These are phyloP conservation scores for Hylyphantes graminicola DNA, from an alignment of 1,140 invertebrate species.

Conservation along the genomic window DNA sequence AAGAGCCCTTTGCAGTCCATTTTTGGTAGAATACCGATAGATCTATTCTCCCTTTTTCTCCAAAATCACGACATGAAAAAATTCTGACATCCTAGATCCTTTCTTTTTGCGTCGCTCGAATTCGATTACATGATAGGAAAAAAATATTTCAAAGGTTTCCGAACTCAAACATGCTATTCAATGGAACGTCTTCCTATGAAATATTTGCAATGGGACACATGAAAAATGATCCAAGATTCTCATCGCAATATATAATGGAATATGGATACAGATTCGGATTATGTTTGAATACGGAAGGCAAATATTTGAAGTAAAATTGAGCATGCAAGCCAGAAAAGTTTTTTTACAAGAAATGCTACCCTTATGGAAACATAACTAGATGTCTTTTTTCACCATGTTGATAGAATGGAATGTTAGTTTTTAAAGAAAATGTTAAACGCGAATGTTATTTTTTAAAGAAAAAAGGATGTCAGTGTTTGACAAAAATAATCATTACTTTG, in stretches of 20 bases:
- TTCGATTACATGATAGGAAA: slow-evolving; percentile 42
- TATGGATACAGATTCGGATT: slow-evolving; percentile 35
- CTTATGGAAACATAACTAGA: too few species aligned
- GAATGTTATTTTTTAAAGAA: too few species aligned
- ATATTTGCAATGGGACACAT: slow-evolving; percentile 31
- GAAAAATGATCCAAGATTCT: slow-evolving; percentile 33
- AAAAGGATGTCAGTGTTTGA: too few species aligned
- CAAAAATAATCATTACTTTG: too few species aligned
- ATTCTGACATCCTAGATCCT: slow-evolving; percentile 22
- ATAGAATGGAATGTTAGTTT: too few species aligned
- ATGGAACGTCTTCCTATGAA: slow-evolving; percentile 41
- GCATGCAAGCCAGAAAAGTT: slow-evolving; percentile 6
- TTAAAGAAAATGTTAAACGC: too few species aligned
- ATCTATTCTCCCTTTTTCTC: too few species aligned
- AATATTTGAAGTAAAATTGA: slow-evolving; percentile 43
- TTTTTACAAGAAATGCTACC: too few species aligned
- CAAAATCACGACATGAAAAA: background rate
- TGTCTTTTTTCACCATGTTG: too few species aligned
- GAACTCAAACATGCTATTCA: slow-evolving; percentile 35
- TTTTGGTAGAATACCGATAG: too few species aligned
- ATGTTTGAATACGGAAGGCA: slow-evolving; percentile 41
- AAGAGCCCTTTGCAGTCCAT: too few species aligned
- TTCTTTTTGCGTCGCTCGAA: slow-evolving; percentile 35
- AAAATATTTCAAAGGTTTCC: slow-evolving; percentile 19
- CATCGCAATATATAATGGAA: slow-evolving; percentile 21